A percentile compares a stretch with the other conserved stretches of the same genome.
These are phyloP conservation scores for Aporophyla lueneburgensis DNA, from an alignment of 2,888 invertebrate genomes.

Conservation along the genomic window DNA sequence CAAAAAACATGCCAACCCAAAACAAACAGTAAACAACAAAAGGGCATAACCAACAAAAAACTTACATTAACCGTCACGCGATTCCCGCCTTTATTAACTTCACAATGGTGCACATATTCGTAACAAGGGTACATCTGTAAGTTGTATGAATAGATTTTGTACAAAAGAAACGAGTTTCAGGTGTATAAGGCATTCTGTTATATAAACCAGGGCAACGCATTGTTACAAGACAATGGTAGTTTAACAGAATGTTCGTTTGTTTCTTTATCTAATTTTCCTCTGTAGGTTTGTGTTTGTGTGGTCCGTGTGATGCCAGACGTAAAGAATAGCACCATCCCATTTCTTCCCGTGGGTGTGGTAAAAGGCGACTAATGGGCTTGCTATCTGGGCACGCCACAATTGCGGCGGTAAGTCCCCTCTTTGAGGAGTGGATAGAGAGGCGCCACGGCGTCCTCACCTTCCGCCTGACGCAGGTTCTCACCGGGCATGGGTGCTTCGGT, in stretches of 20 bases:
- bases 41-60: slow-evolving; percentile 44
- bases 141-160: slow-evolving; percentile 63
- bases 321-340: too few relatives aligned
- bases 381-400: too few relatives aligned
- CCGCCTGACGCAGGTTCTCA: too few relatives aligned
- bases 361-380: too few relatives aligned
- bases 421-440: too few relatives aligned
- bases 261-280: slow-evolving; percentile 46
- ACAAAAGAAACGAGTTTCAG: slow-evolving; percentile 63
- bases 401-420: too few relatives aligned
- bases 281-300: background rate
- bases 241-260: slow-evolving; percentile 54
- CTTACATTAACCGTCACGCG: slow-evolving; percentile 65
- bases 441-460: too few relatives aligned
- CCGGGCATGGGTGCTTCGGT: too few relatives aligned
- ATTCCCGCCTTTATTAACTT: slow-evolving; percentile 58
- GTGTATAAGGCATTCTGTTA: slow-evolving; percentile 60
- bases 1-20: slow-evolving; percentile 8
- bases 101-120: slow-evolving; percentile 65
- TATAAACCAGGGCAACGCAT: slow-evolving; percentile 57
- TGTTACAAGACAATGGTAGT: slow-evolving; percentile 64
- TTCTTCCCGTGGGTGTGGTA: too few relatives aligned
- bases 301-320: too few relatives aligned
- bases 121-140: slow-evolving; percentile 60
- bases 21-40: slow-evolving; percentile 43